Evolutionary conservation across 2,797 vertebrate species (phyloP).

Genomic region (Semotilus atromaculatus): DNA sequence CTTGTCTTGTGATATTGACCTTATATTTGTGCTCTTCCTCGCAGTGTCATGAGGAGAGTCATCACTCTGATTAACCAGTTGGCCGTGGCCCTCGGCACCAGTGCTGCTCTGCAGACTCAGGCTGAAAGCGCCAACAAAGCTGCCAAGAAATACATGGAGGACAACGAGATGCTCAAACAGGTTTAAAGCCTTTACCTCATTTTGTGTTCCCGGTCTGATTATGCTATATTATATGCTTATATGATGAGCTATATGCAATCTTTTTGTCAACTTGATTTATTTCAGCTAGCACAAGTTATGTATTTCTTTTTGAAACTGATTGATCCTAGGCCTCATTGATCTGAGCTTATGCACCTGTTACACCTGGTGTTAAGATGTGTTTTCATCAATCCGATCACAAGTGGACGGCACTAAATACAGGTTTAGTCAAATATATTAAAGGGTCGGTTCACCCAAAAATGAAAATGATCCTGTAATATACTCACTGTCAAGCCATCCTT

Average conservation of each 20-base stretch:
- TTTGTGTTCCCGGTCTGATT: neutral
- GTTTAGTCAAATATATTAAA: no score
- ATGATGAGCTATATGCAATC: neutral
- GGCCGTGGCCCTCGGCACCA: conserved; percentile 77
- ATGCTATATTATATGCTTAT: neutral
- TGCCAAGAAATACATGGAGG: conserved; percentile 85
- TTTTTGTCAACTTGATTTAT: neutral
- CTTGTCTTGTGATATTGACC: neutral
- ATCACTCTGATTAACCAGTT: conserved; percentile 88
- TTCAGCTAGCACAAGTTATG: neutral
- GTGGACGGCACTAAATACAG: neutral
- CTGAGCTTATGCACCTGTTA: no score
- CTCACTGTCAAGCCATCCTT: no score
- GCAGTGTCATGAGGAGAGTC: conserved; percentile 83
- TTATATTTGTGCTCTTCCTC: neutral
- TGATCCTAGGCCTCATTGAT: neutral
- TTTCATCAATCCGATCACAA: neutral
- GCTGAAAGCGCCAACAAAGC: conserved; percentile 81
- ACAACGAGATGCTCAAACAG: conserved; percentile 85
- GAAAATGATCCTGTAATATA: no score
- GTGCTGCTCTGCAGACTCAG: conserved; percentile 81
- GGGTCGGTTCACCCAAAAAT: no score
- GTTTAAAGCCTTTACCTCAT: conserved; percentile 67
- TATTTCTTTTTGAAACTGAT: neutral
- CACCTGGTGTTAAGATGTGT: neutral